Evolutionary conservation across 1,140 invertebrate genomes (phyloP).

Genomic region (Bombus terrestris): DNA sequence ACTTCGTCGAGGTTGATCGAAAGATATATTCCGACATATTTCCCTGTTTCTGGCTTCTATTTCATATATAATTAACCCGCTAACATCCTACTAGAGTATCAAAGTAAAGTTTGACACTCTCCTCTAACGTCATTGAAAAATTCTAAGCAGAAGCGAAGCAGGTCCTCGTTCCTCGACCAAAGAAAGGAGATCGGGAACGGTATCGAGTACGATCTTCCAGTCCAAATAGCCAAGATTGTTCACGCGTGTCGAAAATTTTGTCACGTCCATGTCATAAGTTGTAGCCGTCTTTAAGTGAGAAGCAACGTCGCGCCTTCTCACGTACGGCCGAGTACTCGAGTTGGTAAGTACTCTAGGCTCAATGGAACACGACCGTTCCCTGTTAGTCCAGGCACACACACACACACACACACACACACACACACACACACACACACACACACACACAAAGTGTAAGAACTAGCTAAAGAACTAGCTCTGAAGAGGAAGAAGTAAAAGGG

Average conservation of each 20-base stretch:
- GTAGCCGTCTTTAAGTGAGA: slow-evolving; percentile 72
- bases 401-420: background rate
- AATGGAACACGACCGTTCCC: slow-evolving; percentile 17
- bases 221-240: background rate
- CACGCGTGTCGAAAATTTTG: slow-evolving; percentile 61
- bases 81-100: too few relatives aligned
- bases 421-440: background rate
- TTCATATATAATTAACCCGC: too few relatives aligned
- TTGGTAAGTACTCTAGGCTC: slow-evolving; percentile 61
- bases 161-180: background rate
- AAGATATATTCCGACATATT: too few relatives aligned
- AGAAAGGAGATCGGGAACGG: too few relatives aligned
- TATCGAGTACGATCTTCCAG: background rate
- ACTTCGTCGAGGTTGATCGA: too few relatives aligned
- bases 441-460: background rate
- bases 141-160: background rate
- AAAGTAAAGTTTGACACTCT: background rate
- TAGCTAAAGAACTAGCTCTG: background rate
- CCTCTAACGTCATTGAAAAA: background rate
- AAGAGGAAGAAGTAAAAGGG: background rate
- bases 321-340: slow-evolving; percentile 55
- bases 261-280: slow-evolving; percentile 74
- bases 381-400: too few relatives aligned
- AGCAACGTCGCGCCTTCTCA: slow-evolving; percentile 60
- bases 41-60: too few relatives aligned